These are phyloP conservation scores for Argyrosomus japonicus DNA, from an alignment of 2,113 vertebrate genomes.

Conservation along the genomic window DNA sequence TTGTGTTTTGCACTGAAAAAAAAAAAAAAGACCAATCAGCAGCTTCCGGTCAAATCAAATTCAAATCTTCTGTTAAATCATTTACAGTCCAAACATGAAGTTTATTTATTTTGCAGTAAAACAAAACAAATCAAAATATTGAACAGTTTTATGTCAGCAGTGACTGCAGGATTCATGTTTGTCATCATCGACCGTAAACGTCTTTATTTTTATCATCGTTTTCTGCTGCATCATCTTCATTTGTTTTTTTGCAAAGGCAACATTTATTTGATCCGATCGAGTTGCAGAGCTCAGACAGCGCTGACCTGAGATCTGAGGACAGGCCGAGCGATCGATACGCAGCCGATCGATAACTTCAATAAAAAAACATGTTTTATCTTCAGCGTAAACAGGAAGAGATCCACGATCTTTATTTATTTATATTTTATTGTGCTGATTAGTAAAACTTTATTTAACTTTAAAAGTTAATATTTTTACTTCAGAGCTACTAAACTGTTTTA, in stretches of 20 bases:
- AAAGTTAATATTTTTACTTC: neutral
- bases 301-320: conserved; percentile 27
- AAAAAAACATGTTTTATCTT: neutral
- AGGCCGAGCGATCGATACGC: neutral
- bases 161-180: neutral
- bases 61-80: neutral
- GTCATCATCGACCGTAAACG: neutral
- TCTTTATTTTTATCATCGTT: too few species aligned
- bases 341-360: neutral
- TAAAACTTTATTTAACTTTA: neutral
- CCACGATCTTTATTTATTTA: neutral
- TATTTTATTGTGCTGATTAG: neutral
- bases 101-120: neutral
- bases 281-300: neutral
- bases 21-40: neutral
- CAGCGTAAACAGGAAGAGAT: neutral
- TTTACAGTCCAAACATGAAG: neutral
- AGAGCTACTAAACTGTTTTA: neutral
- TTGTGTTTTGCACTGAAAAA: conserved; percentile 22
- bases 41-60: neutral
- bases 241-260: neutral
- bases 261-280: neutral
- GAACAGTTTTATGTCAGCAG: too few species aligned
- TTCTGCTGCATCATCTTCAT: neutral
- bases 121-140: neutral